Evolutionary conservation across 2,797 vertebrate species (phyloP).

Genomic region (Threskiornis aethiopicus): DNA sequence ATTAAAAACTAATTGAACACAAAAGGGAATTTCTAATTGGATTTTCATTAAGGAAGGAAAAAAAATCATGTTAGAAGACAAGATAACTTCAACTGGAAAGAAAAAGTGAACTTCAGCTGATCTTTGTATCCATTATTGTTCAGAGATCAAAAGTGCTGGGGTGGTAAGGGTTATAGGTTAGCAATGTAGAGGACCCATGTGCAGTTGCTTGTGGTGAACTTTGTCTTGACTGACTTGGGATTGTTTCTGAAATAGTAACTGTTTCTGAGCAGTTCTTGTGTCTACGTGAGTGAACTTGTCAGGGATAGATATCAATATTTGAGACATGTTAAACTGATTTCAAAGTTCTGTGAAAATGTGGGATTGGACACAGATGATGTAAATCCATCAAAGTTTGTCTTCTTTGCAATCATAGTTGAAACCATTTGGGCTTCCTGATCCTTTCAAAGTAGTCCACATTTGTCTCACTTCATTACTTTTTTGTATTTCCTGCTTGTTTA

Average conservation of each 20-base stretch:
- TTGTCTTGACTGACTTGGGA: neutral
- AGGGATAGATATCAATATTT: neutral
- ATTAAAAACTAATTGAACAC: neutral
- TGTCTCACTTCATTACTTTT: neutral
- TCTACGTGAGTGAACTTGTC: neutral
- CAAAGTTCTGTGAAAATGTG: neutral
- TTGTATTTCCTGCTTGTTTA: neutral
- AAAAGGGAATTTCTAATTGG: neutral
- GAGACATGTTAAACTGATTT: neutral
- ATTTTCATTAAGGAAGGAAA: neutral
- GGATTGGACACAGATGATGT: neutral
- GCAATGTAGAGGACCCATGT: rapidly evolving
- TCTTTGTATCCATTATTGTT: neutral
- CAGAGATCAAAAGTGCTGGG: neutral
- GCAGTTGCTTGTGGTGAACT: neutral
- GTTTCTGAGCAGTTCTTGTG: neutral
- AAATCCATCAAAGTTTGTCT: neutral
- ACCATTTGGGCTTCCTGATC: neutral
- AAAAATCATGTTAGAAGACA: neutral
- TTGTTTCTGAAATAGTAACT: neutral
- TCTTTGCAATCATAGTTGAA: neutral
- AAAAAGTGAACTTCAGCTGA: neutral
- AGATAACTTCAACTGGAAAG: neutral
- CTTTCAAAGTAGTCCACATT: neutral
- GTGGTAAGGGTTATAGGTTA: neutral